These are phyloP conservation scores for Gasterosteus aculeatus DNA, from an alignment of 2,113 vertebrate genomes.

Conservation along the genomic window DNA sequence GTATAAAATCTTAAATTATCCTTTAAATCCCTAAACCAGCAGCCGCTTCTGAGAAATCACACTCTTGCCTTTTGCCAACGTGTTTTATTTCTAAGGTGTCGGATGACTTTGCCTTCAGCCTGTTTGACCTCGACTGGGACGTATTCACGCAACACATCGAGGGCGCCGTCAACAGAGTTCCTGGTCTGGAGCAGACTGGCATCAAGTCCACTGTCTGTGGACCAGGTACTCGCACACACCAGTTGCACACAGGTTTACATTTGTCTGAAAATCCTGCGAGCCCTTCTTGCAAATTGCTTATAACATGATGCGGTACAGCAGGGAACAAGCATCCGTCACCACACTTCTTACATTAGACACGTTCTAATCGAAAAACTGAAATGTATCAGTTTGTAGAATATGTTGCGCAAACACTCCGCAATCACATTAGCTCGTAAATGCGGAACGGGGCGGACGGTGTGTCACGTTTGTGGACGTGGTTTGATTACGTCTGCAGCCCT, in stretches of 20 bases:
- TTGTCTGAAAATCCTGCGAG: not conserved
- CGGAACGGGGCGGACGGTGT: conserved; percentile 12
- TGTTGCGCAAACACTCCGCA: not conserved
- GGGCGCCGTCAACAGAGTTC: conserved; percentile 91
- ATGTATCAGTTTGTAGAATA: conserved; percentile 6
- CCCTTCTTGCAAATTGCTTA: not conserved
- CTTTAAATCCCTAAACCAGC: not conserved
- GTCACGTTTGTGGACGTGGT: conserved; percentile 39
- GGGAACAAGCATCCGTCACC: conserved; percentile 27
- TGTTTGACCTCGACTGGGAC: conserved; percentile 98
- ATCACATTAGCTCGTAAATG: conserved; percentile 37
- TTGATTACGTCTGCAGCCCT: conserved; percentile 27
- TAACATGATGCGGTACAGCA: conserved; percentile 8
- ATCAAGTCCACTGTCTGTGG: conserved; percentile 98
- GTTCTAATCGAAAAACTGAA: conserved; percentile 37
- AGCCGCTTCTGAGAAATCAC: not conserved
- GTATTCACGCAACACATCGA: conserved; percentile 93
- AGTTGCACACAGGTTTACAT: not conserved
- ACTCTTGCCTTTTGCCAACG: not conserved
- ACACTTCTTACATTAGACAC: conserved; percentile 28
- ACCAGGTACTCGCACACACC: conserved; percentile 81
- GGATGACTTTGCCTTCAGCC: conserved; percentile 93
- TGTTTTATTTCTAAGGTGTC: conserved; percentile 82
- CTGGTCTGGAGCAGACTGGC: conserved; percentile 89
- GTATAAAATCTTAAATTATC: not conserved